Evolutionary conservation across 2,113 vertebrate genomes (phyloP).

Genomic region (Mohoua ochrocephala): DNA sequence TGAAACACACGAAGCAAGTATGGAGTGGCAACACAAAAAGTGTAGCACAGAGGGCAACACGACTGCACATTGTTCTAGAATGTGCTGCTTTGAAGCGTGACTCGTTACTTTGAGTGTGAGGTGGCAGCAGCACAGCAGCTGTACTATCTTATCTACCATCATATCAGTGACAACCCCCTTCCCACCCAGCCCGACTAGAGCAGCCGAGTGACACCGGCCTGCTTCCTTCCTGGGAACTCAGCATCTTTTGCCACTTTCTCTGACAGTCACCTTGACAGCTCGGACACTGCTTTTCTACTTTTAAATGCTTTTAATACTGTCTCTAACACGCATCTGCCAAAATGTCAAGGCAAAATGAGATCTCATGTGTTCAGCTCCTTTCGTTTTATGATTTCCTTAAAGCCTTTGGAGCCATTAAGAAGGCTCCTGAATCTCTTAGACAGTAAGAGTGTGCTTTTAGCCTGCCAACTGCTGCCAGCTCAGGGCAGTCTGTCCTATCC

Average conservation of each 20-base stretch:
- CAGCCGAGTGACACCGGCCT: background rate
- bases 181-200: background rate
- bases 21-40: rapidly evolving
- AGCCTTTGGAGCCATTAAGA: background rate
- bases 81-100: background rate
- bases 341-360: background rate
- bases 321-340: background rate
- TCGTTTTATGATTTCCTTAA: rapidly evolving
- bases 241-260: background rate
- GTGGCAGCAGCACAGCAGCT: background rate
- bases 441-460: background rate
- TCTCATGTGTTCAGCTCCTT: background rate
- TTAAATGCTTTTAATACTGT: background rate
- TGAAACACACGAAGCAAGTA: background rate
- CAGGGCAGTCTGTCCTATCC: background rate
- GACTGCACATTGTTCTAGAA: background rate
- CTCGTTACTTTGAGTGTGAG: background rate
- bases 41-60: background rate
- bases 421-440: background rate
- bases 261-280: background rate
- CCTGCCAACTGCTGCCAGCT: background rate
- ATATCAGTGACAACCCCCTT: background rate
- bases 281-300: background rate
- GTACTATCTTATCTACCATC: background rate
- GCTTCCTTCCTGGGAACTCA: slow-evolving; percentile 18